phyloP scores from a whole-genome alignment of 2,113 vertebrate genomes.

The Nematolebias whitei region DNA sequence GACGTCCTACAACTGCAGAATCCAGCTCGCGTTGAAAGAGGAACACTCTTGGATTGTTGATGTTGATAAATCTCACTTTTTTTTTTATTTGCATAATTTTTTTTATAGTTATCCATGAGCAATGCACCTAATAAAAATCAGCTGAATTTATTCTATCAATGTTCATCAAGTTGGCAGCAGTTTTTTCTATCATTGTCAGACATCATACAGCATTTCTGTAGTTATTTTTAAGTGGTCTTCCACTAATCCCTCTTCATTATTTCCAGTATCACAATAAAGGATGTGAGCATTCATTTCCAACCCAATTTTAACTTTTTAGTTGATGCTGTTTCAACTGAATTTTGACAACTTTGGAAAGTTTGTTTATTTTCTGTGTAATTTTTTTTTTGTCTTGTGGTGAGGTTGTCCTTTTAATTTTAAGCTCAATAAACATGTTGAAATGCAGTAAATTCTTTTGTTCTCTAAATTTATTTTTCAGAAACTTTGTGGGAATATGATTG shows the following conservation, averaged over 20 bases:
- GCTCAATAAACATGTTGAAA: constrained; percentile 67
- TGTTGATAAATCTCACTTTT: constrained; percentile 6
- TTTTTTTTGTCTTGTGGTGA: constrained; percentile 41
- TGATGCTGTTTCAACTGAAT: constrained; percentile 8
- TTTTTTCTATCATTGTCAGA: too few relatives aligned
- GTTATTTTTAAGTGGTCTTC: neutral
- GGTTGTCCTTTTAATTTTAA: constrained; percentile 33
- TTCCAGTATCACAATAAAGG: neutral
- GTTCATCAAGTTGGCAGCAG: too few relatives aligned
- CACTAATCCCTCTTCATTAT: neutral
- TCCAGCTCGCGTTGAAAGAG: constrained; percentile 10
- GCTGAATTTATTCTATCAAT: too few relatives aligned
- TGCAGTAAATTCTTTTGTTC: neutral
- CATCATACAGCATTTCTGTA: too few relatives aligned
- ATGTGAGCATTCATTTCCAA: constrained; percentile 5
- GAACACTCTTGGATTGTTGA: constrained; percentile 15
- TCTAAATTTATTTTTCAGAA: too few relatives aligned
- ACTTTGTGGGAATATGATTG: too few relatives aligned
- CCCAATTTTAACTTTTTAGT: constrained; percentile 20
- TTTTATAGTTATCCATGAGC: too few relatives aligned
- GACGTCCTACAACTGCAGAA: neutral
- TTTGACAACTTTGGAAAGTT: neutral
- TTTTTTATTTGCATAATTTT: neutral
- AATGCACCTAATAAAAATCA: too few relatives aligned
- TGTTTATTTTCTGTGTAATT: constrained; percentile 50